A percentile compares a stretch with the other conserved stretches of the same genome.
Evolutionary conservation across 2,797 vertebrate species (phyloP).

Genomic region (Gadopsis marmoratus): DNA sequence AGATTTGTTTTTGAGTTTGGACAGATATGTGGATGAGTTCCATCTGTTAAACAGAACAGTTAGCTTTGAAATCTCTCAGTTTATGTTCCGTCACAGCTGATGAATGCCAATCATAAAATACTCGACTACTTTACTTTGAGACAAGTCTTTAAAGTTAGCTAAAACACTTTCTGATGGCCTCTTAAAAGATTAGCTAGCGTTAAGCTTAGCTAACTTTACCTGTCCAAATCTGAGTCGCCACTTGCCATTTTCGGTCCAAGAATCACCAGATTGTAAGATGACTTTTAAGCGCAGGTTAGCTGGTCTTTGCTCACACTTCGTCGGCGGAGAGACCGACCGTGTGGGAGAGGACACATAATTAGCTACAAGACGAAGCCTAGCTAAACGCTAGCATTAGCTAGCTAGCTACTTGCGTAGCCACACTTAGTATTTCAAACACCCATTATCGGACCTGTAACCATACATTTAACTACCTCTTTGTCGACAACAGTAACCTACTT

Average conservation of each 20-base stretch:
- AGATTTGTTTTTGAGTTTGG: neutral
- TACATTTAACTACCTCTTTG: neutral
- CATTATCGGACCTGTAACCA: neutral
- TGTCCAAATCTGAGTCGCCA: constrained; percentile 27
- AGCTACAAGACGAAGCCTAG: neutral
- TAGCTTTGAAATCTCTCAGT: neutral
- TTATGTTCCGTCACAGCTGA: neutral
- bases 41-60: neutral
- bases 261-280: neutral
- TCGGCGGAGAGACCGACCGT: too few relatives aligned
- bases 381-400: neutral
- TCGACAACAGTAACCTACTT: neutral
- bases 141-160: neutral
- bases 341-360: neutral
- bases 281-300: neutral
- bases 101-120: neutral
- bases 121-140: neutral
- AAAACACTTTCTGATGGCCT: neutral
- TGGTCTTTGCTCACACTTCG: neutral
- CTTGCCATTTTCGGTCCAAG: constrained; percentile 25
- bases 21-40: neutral
- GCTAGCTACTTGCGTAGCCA: fast-evolving
- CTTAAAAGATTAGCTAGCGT: neutral
- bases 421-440: neutral
- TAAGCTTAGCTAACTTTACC: constrained; percentile 50